Evolutionary conservation across 2,113 vertebrate species (phyloP), one percentile per base, ranked within the genome.

Genomic region (Coracopsis vasa): DNA sequence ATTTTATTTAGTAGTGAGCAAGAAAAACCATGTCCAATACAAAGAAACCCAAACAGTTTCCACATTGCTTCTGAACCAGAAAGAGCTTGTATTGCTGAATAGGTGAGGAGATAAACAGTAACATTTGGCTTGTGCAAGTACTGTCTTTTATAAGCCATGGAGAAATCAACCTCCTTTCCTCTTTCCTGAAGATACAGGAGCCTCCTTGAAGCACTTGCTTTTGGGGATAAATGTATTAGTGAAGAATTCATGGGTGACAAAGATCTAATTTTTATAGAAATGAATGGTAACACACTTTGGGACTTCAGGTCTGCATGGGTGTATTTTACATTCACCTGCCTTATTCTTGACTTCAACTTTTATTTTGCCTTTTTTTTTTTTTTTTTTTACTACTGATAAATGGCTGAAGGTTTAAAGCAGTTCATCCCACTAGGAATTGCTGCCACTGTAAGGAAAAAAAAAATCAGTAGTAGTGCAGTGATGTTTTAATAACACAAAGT

Each of bases 401-500:
- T 84, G 92, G 70, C 44, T 56, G 41, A 51, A 78, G 47, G 45
- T 39, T 85, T 90, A 48, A 61, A 89, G 47, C 25, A 47, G 20
- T 62, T 95, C 41, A 75, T 92, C 24, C n/a, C 69, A 35, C 9
- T 7, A 80, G 86, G 67, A 83, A 73, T 10, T 65, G 17, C 37
- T 92, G 28, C 19, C 51, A 41, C 16, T 73, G 29, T 62, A 61
- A 80, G 73, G 67, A 3, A 9, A 9, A 21, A 10, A 23, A 27
- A 47, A 74, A 56, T 35, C 29, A 67, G 70, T 29, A 92, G 81
- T n/a, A 83, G 70, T 19, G 29, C 42, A 64, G 28, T 80, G 74
- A 92, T 84, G 21, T 91, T 94, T 70, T 86, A 75, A 91, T 93
- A 96, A 86, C 62, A 64, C 13, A 29, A 80, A 90, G 33, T 84